Conservation (phyloP, 2,113 vertebrate genomes). For the Hypocryptadius cinnamomeus region DNA sequence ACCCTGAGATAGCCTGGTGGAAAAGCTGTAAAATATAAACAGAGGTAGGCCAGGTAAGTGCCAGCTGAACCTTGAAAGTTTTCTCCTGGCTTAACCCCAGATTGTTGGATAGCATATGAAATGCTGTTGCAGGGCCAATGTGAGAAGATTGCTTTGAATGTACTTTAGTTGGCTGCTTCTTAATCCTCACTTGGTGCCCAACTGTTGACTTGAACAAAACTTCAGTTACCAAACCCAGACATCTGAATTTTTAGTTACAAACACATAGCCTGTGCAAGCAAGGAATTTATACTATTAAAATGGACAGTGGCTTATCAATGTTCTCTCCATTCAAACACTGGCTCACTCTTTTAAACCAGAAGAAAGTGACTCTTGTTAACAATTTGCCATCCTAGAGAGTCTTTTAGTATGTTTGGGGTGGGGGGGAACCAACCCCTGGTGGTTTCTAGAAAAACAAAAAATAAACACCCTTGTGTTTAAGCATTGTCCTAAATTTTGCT, state of each 20-base stretch:
- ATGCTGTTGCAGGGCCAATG: background rate
- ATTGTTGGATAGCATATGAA: background rate
- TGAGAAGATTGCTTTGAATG: background rate
- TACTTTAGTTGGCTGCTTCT: background rate
- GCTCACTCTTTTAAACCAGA: background rate
- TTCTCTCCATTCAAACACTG: background rate
- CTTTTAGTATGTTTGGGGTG: background rate
- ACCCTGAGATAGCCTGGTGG: background rate
- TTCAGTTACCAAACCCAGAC: background rate
- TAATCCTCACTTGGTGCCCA: background rate
- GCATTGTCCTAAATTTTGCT: background rate
- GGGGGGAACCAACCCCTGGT: rapidly evolving
- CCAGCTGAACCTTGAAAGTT: background rate
- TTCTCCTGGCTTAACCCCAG: background rate
- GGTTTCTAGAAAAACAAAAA: background rate
- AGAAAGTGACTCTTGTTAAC: background rate
- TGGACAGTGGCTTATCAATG: background rate
- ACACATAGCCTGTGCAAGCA: background rate
- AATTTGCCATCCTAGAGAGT: background rate
- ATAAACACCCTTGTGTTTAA: background rate
- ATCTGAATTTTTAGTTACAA: background rate
- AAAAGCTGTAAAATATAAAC: background rate
- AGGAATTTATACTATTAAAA: background rate
- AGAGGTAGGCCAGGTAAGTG: background rate
- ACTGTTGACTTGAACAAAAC: background rate